Percentiles rank a stretch among this genome's conserved stretches.
Conservation (phyloP, 2,113 vertebrate genomes). For the Ranitomeya variabilis region DNA sequence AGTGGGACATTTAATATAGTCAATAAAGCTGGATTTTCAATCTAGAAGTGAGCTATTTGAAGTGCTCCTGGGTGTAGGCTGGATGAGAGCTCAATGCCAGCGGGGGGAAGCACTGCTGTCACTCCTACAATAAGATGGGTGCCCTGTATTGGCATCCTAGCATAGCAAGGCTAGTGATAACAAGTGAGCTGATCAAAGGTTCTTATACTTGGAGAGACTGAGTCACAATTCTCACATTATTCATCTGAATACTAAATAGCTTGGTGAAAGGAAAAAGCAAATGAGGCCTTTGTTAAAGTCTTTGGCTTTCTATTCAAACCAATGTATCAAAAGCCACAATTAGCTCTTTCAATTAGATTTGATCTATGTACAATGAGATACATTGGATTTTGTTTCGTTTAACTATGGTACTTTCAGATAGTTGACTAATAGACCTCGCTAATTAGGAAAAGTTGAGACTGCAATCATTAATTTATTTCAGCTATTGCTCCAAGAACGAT, state of each 20-base stretch:
- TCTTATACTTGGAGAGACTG: conserved; percentile 23
- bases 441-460: neutral
- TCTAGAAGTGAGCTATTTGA: conserved; percentile 34
- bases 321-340: conserved; percentile 23
- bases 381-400: conserved; percentile 15
- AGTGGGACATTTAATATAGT: conserved; percentile 35
- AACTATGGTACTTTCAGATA: neutral
- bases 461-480: neutral
- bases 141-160: conserved; percentile 34
- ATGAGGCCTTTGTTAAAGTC: conserved; percentile 10
- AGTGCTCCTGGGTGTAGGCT: conserved; percentile 35
- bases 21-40: conserved; percentile 25
- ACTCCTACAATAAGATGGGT: conserved; percentile 28
- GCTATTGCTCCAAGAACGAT: neutral
- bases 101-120: conserved; percentile 9
- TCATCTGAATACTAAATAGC: conserved; percentile 37
- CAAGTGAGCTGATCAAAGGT: conserved; percentile 43
- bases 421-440: neutral
- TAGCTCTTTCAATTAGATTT: conserved; percentile 6
- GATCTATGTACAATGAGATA: conserved; percentile 11
- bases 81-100: conserved; percentile 17
- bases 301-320: conserved; percentile 17
- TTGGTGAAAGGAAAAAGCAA: conserved; percentile 31
- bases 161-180: conserved; percentile 30
- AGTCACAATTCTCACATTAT: conserved; percentile 47